Conservation (phyloP, 2,797 vertebrate genomes). For the Neosalanx taihuensis region DNA sequence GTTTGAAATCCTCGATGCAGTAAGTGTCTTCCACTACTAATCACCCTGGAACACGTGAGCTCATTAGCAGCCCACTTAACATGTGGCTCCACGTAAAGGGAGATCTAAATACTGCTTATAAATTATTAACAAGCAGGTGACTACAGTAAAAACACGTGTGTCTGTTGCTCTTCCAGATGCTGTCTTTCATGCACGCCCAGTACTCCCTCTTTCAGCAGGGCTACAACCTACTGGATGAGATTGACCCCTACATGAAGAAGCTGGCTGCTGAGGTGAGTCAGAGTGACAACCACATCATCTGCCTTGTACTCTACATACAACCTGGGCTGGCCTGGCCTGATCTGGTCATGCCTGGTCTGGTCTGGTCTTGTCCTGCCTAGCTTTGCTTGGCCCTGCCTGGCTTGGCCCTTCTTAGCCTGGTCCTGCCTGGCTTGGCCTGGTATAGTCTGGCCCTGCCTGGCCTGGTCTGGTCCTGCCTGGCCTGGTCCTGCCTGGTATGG, state of each 20-base stretch:
- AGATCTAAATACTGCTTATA: too few relatives aligned
- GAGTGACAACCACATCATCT: not conserved
- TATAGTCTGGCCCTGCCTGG: too few relatives aligned
- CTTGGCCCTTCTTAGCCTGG: not conserved
- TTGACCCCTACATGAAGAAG: conserved; percentile 96
- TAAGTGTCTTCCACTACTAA: conserved; percentile 60
- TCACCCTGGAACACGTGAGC: not conserved
- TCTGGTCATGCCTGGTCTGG: not conserved
- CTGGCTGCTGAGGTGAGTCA: conserved; percentile 87
- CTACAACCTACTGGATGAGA: conserved; percentile 87
- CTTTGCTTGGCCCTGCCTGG: not conserved
- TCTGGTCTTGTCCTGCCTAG: too few relatives aligned
- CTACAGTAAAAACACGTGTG: not conserved
- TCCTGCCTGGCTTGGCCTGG: too few relatives aligned
- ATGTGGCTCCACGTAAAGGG: not conserved
- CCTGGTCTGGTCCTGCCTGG: not conserved
- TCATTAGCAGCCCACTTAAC: not conserved
- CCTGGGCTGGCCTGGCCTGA: not conserved
- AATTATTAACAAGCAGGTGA: not conserved
- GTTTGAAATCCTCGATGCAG: conserved; percentile 95
- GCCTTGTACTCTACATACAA: not conserved
- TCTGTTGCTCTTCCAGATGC: conserved; percentile 76
- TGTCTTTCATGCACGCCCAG: conserved; percentile 98
- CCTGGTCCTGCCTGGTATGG: too few relatives aligned
- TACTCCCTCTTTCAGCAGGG: conserved; percentile 96